Evolutionary conservation across 2,797 vertebrate genomes (phyloP).

Genomic region (Microctenopoma steveboyesi): DNA sequence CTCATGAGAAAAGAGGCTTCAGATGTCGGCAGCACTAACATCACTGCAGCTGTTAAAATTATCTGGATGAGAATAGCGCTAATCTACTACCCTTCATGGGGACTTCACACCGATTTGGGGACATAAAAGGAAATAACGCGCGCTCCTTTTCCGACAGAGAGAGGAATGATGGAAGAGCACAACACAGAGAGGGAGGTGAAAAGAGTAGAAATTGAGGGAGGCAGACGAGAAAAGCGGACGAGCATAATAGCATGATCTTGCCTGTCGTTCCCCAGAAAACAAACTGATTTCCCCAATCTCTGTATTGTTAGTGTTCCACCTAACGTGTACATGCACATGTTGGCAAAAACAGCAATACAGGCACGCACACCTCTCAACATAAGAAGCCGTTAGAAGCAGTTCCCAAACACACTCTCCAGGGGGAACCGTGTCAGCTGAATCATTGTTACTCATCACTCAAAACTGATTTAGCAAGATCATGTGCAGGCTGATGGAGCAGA

Average conservation of each 20-base stretch:
- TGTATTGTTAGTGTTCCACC: slow-evolving; percentile 71
- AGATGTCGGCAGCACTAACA: slow-evolving; percentile 72
- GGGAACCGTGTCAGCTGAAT: slow-evolving; percentile 58
- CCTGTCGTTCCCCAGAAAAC: slow-evolving; percentile 74
- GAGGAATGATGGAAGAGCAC: slow-evolving; percentile 43
- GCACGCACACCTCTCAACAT: slow-evolving; percentile 33
- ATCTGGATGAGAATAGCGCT: slow-evolving; percentile 79
- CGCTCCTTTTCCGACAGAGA: slow-evolving; percentile 54
- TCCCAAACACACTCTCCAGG: slow-evolving; percentile 57
- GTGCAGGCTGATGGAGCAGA: slow-evolving; percentile 65
- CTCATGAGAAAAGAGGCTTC: slow-evolving; percentile 77
- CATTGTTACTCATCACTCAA: slow-evolving; percentile 55
- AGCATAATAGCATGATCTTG: slow-evolving; percentile 52
- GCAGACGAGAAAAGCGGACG: slow-evolving; percentile 44
- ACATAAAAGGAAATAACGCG: slow-evolving; percentile 74
- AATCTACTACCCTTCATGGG: slow-evolving; percentile 78
- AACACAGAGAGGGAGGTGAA: slow-evolving; percentile 58
- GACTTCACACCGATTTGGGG: slow-evolving; percentile 65
- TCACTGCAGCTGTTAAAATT: slow-evolving; percentile 83
- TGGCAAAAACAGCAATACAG: slow-evolving; percentile 19
- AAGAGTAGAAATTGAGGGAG: slow-evolving; percentile 59
- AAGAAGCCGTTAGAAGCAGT: slow-evolving; percentile 44
- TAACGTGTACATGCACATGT: slow-evolving; percentile 33
- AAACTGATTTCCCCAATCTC: slow-evolving; percentile 80
- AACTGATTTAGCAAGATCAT: slow-evolving; percentile 48